Base-by-base conservation (phyloP, 2,113 vertebrate species). In the Channa maculata region DNA sequence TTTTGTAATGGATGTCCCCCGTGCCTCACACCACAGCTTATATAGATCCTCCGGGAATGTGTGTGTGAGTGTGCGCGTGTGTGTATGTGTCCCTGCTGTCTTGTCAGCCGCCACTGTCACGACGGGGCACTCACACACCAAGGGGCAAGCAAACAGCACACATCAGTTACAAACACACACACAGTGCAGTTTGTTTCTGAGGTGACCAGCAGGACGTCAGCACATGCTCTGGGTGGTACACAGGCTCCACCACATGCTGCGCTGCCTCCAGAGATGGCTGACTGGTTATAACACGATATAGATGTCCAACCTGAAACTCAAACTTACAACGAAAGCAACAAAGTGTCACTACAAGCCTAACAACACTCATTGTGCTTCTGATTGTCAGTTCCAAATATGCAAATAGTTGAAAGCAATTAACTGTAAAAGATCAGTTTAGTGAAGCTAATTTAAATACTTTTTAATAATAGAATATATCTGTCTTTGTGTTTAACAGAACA, bases 1-100 rank as follows among this genome's bases (percentile, higher is more conserved):
- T 66, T 82, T 79, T 64, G 82, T 88, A 91, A 92, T 91, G 80
- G 89, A 89, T 88, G 87, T 82, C 73, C 82, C 77, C 72, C 76
- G 67, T 65, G 65, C 74, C 77, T 75, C 67, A 76, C 79, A 83
- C 71, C 86, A 80, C 85, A 83, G 79, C 77, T 88, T 81, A 83
- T 89, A 85, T 79, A 77, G 83, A 86, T 84, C 88, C 85, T 74
- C 36, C 2, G 53, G 80, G 82, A 86, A 44, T 7, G 65, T 1
- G 41, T 59, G 48, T 65, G 57, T 48, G 54, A 54, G n/a, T 71
- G 36, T 61, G 9, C 44, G 71, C 73, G 71, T 73, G 50, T 65
- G 44, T 70, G 55, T 75, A 59, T 65, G 78, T 77, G 62, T 86
- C 86, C 75, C 86, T 77, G 73, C 73, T 80, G 83, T 85, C 86